A percentile compares a stretch with the other conserved stretches of the same genome.
These are phyloP conservation scores for Macaca nemestrina DNA, from an alignment of 2,113 vertebrate species.

Conservation along the genomic window DNA sequence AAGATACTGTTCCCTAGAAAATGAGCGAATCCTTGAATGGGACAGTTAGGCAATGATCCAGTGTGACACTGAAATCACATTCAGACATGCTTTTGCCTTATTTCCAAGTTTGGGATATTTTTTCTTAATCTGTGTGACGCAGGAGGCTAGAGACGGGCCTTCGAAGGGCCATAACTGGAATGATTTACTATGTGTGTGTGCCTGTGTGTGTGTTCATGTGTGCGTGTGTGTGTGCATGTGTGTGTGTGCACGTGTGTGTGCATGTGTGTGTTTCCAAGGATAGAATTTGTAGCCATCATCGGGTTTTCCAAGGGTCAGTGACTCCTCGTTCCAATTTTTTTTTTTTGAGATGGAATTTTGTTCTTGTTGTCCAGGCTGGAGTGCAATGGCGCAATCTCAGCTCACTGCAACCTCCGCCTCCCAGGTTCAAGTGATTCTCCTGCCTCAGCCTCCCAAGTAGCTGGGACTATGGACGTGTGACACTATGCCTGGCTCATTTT, in stretches of 20 bases:
- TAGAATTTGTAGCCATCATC: neutral
- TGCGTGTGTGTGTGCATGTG: too few relatives aligned
- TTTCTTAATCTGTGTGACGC: neutral
- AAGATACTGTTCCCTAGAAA: neutral
- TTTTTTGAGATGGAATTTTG: neutral
- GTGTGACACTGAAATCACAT: neutral
- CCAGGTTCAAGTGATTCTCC: neutral
- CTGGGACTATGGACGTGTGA: neutral
- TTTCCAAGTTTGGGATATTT: neutral
- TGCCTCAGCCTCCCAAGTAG: neutral
- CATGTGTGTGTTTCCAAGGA: too few relatives aligned
- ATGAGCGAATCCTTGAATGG: neutral
- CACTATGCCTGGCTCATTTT: neutral
- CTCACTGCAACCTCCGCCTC: neutral
- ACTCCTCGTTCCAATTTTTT: neutral
- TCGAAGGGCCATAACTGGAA: neutral
- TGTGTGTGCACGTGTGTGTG: rapidly evolving
- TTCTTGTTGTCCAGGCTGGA: neutral
- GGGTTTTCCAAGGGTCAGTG: neutral
- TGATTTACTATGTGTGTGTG: too few relatives aligned
- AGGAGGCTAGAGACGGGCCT: neutral
- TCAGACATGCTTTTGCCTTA: neutral
- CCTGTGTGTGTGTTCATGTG: too few relatives aligned
- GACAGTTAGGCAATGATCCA: neutral
- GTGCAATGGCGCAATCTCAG: neutral